Conservation (phyloP, 2,888 invertebrate genomes). For the Sphinx pinastri region DNA sequence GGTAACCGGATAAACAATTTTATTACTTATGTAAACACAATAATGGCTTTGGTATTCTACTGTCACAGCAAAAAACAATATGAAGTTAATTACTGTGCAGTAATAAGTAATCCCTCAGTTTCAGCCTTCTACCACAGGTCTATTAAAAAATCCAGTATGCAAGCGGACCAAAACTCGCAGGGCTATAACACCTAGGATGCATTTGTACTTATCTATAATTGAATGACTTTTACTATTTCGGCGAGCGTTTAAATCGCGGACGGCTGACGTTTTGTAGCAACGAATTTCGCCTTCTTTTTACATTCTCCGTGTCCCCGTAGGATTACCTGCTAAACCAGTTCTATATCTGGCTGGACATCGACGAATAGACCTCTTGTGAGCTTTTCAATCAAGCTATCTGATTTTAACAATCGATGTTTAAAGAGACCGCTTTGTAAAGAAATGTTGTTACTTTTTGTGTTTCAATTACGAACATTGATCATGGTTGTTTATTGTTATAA, state of each 20-base stretch:
- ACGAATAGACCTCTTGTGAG: constrained; percentile 21
- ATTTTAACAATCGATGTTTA: constrained; percentile 13
- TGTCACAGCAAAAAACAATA: too few species aligned
- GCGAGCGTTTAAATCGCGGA: not conserved
- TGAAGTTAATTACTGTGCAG: too few species aligned
- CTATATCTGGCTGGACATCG: constrained; percentile 17
- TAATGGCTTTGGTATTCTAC: too few species aligned
- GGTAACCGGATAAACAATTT: too few species aligned
- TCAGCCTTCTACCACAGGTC: too few species aligned
- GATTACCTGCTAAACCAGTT: constrained; percentile 25
- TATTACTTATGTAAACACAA: too few species aligned
- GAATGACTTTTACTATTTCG: not conserved
- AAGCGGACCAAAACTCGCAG: too few species aligned
- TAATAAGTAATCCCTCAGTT: too few species aligned
- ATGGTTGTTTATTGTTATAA: not conserved
- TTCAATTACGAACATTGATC: not conserved
- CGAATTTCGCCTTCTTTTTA: constrained; percentile 10
- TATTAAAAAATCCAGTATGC: too few species aligned
- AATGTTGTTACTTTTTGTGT: not conserved
- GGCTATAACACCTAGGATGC: too few species aligned
- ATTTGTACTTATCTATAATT: too few species aligned
- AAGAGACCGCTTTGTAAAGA: constrained; percentile 7
- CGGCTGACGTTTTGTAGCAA: constrained; percentile 5
- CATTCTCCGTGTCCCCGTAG: constrained; percentile 11
- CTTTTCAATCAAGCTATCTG: constrained; percentile 26